phyloP scores from a whole-genome alignment of 2,797 vertebrate species.

The Helostoma temminkii region DNA sequence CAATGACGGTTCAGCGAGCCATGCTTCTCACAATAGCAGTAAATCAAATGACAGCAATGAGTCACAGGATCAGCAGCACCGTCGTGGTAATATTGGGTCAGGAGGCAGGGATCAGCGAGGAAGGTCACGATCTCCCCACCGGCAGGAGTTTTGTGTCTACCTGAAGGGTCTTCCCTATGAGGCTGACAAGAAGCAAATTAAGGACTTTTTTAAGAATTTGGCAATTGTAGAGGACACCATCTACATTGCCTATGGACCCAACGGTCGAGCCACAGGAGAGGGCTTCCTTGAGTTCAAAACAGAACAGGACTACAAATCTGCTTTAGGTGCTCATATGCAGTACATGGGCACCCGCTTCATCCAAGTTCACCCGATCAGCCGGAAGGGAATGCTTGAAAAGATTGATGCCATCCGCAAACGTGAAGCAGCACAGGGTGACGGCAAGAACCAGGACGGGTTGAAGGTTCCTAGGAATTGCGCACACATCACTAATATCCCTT shows the following conservation, averaged over 20 bases:
- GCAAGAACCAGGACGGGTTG: conserved; percentile 88
- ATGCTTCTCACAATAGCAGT: conserved; percentile 36
- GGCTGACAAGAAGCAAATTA: conserved; percentile 96
- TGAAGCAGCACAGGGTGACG: conserved; percentile 87
- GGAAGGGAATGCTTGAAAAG: conserved; percentile 97
- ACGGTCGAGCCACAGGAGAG: conserved; percentile 96
- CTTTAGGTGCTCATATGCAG: conserved; percentile 96
- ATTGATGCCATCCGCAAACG: conserved; percentile 95
- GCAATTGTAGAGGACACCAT: conserved; percentile 96
- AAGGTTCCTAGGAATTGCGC: conserved; percentile 89
- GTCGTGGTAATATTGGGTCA: conserved; percentile 65
- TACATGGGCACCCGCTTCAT: conserved; percentile 99
- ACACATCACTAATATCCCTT: conserved; percentile 98
- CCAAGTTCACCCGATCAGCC: conserved; percentile 96
- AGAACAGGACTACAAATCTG: conserved; percentile 94
- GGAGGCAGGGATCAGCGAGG: conserved; percentile 88
- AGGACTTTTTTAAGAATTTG: conserved; percentile 98
- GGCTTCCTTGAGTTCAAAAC: conserved; percentile 97
- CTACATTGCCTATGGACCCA: conserved; percentile 97
- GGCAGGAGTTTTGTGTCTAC: conserved; percentile 95
- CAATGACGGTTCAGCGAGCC: conserved; percentile 65
- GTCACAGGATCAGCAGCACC: conserved; percentile 76
- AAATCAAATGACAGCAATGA: conserved; percentile 73
- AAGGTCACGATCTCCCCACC: conserved; percentile 95
- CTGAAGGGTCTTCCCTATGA: conserved; percentile 98